Percentiles rank a stretch among this genome's conserved stretches.
phyloP scores from a whole-genome alignment of 1,140 invertebrate species.

The Argopecten irradians region DNA sequence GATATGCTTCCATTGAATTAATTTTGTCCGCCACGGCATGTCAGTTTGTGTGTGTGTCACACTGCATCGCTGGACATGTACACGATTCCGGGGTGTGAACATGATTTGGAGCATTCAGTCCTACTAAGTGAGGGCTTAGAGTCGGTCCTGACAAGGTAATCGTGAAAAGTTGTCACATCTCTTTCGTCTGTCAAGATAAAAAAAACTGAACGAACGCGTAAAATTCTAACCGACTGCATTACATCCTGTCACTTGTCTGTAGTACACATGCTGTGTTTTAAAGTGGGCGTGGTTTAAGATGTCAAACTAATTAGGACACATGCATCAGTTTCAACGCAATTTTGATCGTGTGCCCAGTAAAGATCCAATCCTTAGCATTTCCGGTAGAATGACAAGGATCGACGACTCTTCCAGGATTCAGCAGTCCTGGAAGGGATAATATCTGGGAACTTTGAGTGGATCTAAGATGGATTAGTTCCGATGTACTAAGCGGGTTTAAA shows the following conservation, averaged over 20 bases:
- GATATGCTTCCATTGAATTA: no score
- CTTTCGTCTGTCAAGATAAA: not conserved
- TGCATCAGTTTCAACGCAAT: constrained; percentile 2
- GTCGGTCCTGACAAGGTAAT: not conserved
- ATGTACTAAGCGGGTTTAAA: no score
- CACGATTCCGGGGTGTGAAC: no score
- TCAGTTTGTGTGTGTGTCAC: no score
- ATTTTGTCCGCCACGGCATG: no score
- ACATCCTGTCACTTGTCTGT: not conserved
- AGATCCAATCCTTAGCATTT: not conserved
- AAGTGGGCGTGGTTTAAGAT: not conserved
- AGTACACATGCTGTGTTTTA: not conserved
- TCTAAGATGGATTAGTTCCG: no score
- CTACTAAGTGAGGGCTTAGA: not conserved
- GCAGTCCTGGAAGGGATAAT: no score
- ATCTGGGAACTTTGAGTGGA: no score
- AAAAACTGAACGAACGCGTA: not conserved
- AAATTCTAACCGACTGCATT: not conserved
- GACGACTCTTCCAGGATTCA: no score
- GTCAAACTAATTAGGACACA: not conserved
- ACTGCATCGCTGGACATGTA: no score
- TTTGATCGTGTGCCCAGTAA: not conserved
- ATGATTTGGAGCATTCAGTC: no score
- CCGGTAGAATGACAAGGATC: not conserved
- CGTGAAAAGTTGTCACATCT: not conserved